Evolutionary conservation across 2,797 vertebrate genomes (phyloP).

Genomic region (Salmo trutta): DNA sequence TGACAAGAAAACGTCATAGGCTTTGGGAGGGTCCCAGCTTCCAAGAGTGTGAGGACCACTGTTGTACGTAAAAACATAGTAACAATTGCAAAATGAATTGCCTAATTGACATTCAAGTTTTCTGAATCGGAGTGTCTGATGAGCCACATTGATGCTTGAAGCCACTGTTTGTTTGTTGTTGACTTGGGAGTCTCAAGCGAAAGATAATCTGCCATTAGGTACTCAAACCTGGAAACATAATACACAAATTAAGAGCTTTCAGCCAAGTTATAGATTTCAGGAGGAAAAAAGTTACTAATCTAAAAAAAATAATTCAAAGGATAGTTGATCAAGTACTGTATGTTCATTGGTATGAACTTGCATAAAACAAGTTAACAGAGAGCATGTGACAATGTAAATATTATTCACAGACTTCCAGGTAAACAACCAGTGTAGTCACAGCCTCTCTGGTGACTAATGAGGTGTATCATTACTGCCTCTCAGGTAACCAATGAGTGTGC

Average conservation of each 20-base stretch:
- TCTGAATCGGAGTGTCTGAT: no score
- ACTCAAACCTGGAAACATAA: background rate
- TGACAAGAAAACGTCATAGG: background rate
- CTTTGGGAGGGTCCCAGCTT: background rate
- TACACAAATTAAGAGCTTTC: background rate
- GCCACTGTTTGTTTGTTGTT: background rate
- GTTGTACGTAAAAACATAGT: background rate
- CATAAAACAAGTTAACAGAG: background rate
- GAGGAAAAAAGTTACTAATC: background rate
- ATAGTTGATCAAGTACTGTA: conserved; percentile 19
- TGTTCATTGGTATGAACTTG: background rate
- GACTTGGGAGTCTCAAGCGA: no score
- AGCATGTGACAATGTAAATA: background rate
- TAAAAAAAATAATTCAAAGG: conserved; percentile 19
- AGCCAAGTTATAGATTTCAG: conserved; percentile 8
- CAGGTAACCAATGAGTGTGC: conserved; percentile 34
- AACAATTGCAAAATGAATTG: no score
- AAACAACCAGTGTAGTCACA: conserved; percentile 48
- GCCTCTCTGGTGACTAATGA: conserved; percentile 42
- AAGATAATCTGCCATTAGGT: background rate
- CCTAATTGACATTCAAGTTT: no score
- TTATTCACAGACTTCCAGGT: conserved; percentile 13
- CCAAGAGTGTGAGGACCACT: background rate
- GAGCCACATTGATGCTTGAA: background rate
- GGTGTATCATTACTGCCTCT: conserved; percentile 21